These are phyloP conservation scores for Centropus bengalensis DNA, from an alignment of 2,113 vertebrate genomes.

Conservation along the genomic window DNA sequence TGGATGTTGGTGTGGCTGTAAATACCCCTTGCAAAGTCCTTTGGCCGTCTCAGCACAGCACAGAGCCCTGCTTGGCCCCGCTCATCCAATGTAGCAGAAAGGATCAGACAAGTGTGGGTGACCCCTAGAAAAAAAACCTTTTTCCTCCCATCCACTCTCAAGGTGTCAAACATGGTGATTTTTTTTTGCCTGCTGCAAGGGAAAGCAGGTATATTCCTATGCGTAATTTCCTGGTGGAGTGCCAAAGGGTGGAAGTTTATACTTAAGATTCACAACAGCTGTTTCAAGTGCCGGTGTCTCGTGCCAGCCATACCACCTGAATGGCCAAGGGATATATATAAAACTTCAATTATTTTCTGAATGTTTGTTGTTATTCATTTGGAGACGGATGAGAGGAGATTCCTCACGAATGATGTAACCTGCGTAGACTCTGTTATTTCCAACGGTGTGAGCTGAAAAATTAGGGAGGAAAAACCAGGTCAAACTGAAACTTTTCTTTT, in stretches of 20 bases:
- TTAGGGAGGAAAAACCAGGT: constrained; percentile 67
- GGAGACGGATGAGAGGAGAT: constrained; percentile 70
- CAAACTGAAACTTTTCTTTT: constrained; percentile 42
- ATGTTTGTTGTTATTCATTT: constrained; percentile 70
- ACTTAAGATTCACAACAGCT: constrained; percentile 68
- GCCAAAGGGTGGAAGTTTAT: constrained; percentile 66
- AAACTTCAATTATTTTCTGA: constrained; percentile 72
- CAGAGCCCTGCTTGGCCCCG: accelerated
- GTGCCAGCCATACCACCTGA: constrained; percentile 71
- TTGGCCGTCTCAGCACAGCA: background rate
- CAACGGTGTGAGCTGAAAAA: constrained; percentile 67
- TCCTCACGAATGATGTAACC: constrained; percentile 62
- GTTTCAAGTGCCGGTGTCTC: constrained; percentile 48
- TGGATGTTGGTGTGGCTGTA: accelerated
- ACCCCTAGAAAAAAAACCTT: background rate
- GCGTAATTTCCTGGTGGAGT: constrained; percentile 38
- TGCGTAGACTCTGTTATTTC: constrained; percentile 58
- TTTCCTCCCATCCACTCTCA: background rate
- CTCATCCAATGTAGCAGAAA: background rate
- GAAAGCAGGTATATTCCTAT: constrained; percentile 56
- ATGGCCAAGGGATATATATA: constrained; percentile 72
- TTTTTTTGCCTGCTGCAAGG: background rate
- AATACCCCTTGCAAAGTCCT: background rate
- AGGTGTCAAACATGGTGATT: accelerated
- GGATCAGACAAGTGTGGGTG: background rate